These are phyloP conservation scores for Meleagris gallopavo DNA, from an alignment of 2,113 vertebrate genomes.

Conservation along the genomic window DNA sequence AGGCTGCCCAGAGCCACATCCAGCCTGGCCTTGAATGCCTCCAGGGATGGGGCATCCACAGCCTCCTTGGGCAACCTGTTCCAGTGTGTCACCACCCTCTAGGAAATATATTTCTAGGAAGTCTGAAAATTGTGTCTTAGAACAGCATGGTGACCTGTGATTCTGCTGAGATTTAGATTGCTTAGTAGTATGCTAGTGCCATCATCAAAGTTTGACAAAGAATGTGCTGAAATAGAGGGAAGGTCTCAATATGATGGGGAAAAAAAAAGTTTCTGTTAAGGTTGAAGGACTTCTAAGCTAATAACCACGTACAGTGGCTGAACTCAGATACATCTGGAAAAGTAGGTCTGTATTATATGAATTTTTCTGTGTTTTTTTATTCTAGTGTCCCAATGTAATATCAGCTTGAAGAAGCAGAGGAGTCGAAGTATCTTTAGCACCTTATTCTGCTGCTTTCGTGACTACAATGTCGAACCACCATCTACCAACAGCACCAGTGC, in stretches of 20 bases:
- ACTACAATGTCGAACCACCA: conserved; percentile 92
- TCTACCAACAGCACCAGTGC: conserved; percentile 86
- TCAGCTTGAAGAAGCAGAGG: conserved; percentile 95
- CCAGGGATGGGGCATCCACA: too few relatives aligned
- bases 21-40: too few relatives aligned
- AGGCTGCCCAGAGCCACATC: too few relatives aligned
- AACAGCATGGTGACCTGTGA: not conserved
- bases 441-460: conserved; percentile 98
- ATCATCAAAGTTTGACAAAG: fast-evolving
- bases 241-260: fast-evolving
- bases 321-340: not conserved
- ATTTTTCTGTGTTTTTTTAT: not conserved
- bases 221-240: not conserved
- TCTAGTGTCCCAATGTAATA: conserved; percentile 88
- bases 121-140: not conserved
- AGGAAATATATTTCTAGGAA: not conserved
- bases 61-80: too few relatives aligned
- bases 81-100: too few relatives aligned
- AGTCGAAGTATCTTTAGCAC: conserved; percentile 95
- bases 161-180: not conserved
- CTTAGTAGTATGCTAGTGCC: fast-evolving
- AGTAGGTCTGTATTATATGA: not conserved
- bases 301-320: not conserved
- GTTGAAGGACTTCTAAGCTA: not conserved
- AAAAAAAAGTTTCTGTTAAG: not conserved